These are phyloP conservation scores for Hoplostethus mediterraneus DNA, from an alignment of 2,797 vertebrate species.

Conservation along the genomic window DNA sequence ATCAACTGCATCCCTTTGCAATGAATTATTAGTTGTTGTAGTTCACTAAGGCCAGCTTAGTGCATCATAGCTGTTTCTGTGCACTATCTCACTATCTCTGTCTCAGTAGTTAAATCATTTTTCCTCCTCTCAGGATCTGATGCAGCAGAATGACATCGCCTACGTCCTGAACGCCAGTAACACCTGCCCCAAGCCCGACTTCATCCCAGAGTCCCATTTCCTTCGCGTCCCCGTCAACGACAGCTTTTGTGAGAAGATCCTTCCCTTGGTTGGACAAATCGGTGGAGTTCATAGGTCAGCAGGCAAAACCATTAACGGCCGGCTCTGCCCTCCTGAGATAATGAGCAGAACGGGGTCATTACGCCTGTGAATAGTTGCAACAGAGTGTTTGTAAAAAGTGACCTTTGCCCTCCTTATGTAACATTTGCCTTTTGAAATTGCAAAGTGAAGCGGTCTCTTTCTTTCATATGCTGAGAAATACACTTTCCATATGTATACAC, in stretches of 20 bases:
- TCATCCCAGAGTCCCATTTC: conserved; percentile 94
- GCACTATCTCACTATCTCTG: background rate
- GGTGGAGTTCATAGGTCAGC: conserved; percentile 96
- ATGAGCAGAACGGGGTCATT: no score
- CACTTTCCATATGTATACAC: background rate
- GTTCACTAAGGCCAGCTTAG: no score
- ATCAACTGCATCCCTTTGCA: no score
- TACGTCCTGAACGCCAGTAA: conserved; percentile 95
- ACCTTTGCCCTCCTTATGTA: background rate
- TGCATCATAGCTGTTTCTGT: no score
- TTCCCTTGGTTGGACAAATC: conserved; percentile 97
- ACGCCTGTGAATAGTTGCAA: background rate
- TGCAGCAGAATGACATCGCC: conserved; percentile 94
- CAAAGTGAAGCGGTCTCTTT: no score
- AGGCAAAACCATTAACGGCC: background rate
- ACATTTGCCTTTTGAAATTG: background rate
- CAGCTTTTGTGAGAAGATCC: conserved; percentile 98
- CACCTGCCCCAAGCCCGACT: conserved; percentile 97
- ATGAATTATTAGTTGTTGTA: no score
- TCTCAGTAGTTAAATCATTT: background rate
- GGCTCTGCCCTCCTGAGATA: no score
- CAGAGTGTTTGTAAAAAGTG: background rate
- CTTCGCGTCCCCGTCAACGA: conserved; percentile 96
- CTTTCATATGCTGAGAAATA: no score
- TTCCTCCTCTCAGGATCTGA: conserved; percentile 87